Evolutionary conservation across 2,797 vertebrate species (phyloP).

Genomic region (Dermochelys coriacea): DNA sequence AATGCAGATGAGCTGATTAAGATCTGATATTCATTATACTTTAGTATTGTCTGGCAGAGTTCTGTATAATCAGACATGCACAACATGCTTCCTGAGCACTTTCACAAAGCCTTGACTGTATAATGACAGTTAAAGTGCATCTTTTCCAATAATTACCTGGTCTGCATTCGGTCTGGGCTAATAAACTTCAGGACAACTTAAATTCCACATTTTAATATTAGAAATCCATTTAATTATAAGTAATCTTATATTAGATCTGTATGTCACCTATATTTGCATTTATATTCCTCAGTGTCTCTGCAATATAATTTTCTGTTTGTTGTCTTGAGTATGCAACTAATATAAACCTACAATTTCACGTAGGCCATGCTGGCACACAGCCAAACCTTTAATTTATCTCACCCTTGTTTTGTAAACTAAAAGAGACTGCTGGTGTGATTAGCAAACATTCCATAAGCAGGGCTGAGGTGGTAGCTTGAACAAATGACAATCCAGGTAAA

Average conservation of each 20-base stretch:
- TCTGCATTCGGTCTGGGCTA: constrained; percentile 67
- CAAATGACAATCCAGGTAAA: not conserved
- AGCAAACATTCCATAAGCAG: constrained; percentile 42
- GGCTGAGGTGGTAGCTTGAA: constrained; percentile 39
- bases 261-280: constrained; percentile 83
- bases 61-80: constrained; percentile 26
- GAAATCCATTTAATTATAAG: constrained; percentile 87
- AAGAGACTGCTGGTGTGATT: constrained; percentile 56
- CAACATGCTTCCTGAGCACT: constrained; percentile 52
- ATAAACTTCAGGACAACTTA: constrained; percentile 73
- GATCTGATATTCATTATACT: constrained; percentile 65
- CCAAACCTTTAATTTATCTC: constrained; percentile 63
- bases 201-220: constrained; percentile 81
- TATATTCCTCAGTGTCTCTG: constrained; percentile 78
- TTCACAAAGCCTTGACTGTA: constrained; percentile 57
- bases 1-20: constrained; percentile 56
- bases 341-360: constrained; percentile 64
- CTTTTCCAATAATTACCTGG: constrained; percentile 59
- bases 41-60: constrained; percentile 58
- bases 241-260: constrained; percentile 82
- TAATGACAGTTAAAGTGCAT: constrained; percentile 53
- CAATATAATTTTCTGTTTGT: constrained; percentile 83
- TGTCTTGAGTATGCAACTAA: constrained; percentile 49
- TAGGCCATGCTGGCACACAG: constrained; percentile 55
- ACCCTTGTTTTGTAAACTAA: constrained; percentile 49